Base-by-base conservation (phyloP, 2,797 vertebrate genomes). In the Clarias pachynema region DNA sequence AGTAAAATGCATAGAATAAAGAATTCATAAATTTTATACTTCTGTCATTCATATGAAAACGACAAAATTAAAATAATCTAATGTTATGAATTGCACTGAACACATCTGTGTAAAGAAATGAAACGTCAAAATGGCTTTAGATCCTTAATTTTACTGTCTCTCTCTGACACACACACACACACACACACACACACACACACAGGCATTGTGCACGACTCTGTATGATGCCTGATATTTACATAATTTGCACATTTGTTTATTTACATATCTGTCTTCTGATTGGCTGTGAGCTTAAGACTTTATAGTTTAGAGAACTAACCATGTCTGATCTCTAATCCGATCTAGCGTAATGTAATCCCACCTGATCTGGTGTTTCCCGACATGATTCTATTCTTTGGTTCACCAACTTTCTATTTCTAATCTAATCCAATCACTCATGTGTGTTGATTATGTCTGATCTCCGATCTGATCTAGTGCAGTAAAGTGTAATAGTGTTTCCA, bases 241-340 rank as follows among this genome's bases (percentile, higher is more conserved):
- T 57, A 37, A 24, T 57, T 24, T 57, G 29, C 26, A 57, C 24
- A 79, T 69, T 60, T 59, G 69, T 81, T 74, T 78, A 70, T 31
- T 65, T 26, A n/a, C 62, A 60, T 4, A 26, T 57, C n/a, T 26
- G 65, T 34, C 18, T 60, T n/a, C 60, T 77, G 60, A 77, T 75
- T 75, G 81, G 81, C 81, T 62, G 81, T 2, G 74, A 24, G 8
- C 8, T 34, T 77, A n/a, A 77, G 18, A 77, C 73, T 57, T 16
- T 29, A 16, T 9, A 26, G 37, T n/a, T 49, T 10, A 16, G 24
- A 49, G 37, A 8, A 2, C 3, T 15, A 7, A 56, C 44, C 44
- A 53, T 16, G n/a, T 74, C 72, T 40, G 31, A 29, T 75, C 16
- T 22, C 29, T 69, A 29, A 69, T 37, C 31, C 2, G 9, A n/a